Percentiles rank a stretch among this genome's conserved stretches.
These are phyloP conservation scores for Parapsyche elsis DNA, from an alignment of 1,140 invertebrate genomes.

Conservation along the genomic window DNA sequence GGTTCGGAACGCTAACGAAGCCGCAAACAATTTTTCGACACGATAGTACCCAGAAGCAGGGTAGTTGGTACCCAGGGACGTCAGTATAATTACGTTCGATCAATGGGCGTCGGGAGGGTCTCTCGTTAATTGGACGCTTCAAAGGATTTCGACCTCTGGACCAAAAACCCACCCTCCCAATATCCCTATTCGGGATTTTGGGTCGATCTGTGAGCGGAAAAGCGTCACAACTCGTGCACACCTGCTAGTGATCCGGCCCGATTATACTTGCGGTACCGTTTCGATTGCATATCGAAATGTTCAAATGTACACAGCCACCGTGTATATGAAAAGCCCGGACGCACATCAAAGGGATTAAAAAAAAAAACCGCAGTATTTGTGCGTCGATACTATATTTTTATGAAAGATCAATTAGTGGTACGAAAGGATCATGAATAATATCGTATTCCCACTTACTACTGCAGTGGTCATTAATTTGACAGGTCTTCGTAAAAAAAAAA, in stretches of 20 bases:
- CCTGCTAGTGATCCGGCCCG: neutral
- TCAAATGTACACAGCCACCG: neutral
- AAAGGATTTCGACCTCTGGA: slow-evolving; percentile 19
- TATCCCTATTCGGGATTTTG: neutral
- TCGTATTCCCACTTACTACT: too few relatives aligned
- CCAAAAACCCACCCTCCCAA: neutral
- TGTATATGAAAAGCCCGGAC: neutral
- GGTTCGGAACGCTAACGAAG: neutral
- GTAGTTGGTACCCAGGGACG: neutral
- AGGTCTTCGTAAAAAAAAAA: too few relatives aligned
- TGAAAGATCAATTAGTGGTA: too few relatives aligned
- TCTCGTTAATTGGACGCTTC: slow-evolving; percentile 23
- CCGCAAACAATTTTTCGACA: slow-evolving; percentile 17
- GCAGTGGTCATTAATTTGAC: too few relatives aligned
- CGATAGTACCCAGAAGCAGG: neutral
- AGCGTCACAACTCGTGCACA: neutral
- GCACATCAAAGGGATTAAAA: too few relatives aligned
- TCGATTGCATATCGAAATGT: too few relatives aligned
- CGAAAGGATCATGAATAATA: too few relatives aligned
- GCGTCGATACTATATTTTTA: too few relatives aligned
- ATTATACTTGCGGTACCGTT: neutral
- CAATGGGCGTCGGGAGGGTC: neutral
- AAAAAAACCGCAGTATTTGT: too few relatives aligned
- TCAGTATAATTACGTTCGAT: neutral
- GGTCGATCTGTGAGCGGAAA: neutral